Percentiles rank a stretch among this genome's conserved stretches.
phyloP scores from a whole-genome alignment of 2,797 vertebrate species.

The Merluccius polli region DNA sequence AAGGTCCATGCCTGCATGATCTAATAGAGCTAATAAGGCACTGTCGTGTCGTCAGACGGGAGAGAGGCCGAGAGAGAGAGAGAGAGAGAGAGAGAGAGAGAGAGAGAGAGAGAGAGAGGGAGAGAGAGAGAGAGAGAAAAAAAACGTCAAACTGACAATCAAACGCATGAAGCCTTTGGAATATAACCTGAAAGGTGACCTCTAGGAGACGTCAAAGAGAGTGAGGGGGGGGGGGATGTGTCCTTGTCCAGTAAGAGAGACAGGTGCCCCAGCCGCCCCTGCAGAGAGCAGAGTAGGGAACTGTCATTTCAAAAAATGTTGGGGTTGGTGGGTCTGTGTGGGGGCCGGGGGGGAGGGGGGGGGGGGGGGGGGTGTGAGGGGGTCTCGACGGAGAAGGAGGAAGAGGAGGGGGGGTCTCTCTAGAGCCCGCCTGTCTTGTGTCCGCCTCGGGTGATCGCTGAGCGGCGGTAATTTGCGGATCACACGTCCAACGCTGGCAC shows the following conservation, averaged over 20 bases:
- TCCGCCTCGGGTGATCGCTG: constrained; percentile 33
- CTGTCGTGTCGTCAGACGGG: constrained; percentile 49
- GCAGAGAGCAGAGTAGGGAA: not conserved
- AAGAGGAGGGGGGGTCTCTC: not conserved
- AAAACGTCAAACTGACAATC: not conserved
- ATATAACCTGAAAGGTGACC: too few relatives aligned
- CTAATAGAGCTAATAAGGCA: constrained; percentile 65
- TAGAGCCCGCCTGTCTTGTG: not conserved
- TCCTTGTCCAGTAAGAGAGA: not conserved
- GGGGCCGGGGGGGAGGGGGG: too few relatives aligned
- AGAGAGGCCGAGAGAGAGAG: not conserved
- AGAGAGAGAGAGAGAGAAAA: not conserved
- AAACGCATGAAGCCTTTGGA: not conserved
- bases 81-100: not conserved
- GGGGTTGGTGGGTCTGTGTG: too few relatives aligned
- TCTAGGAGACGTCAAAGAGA: not conserved
- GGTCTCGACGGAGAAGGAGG: not conserved
- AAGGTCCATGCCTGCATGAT: constrained; percentile 34
- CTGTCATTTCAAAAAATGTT: too few relatives aligned
- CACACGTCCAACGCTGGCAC: constrained; percentile 49
- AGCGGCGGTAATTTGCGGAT: constrained; percentile 54
- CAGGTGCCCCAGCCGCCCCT: not conserved
- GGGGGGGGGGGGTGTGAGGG: not conserved
- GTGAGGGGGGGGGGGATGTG: not conserved
- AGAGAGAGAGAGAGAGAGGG: not conserved